Evolutionary conservation across 2,797 vertebrate species (phyloP).

Genomic region (Pseudochirops cupreus): DNA sequence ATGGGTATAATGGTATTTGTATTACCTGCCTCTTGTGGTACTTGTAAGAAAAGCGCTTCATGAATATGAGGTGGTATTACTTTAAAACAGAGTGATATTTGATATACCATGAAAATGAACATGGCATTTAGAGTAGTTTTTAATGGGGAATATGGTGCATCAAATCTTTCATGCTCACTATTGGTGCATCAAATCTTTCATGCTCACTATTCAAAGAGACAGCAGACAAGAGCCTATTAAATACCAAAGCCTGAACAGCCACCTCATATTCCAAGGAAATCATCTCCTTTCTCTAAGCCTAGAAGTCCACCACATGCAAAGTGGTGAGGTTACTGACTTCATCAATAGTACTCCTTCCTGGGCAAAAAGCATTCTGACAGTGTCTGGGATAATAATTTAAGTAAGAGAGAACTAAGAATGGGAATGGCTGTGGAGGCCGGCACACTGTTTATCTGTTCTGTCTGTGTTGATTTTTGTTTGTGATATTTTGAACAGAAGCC

Average conservation of each 20-base stretch:
- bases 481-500: no score
- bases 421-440: no score
- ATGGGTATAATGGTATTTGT: not conserved
- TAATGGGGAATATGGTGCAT: not conserved
- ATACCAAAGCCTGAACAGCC: conserved; percentile 59
- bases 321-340: conserved; percentile 62
- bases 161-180: no score
- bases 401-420: conserved; percentile 15
- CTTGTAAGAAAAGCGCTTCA: not conserved
- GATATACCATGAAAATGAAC: conserved; percentile 50
- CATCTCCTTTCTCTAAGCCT: conserved; percentile 74
- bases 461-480: no score
- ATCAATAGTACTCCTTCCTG: conserved; percentile 68
- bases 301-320: conserved; percentile 46
- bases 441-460: no score
- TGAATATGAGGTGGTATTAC: not conserved
- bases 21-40: not conserved
- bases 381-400: conserved; percentile 77
- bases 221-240: conserved; percentile 75
- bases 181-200: conserved; percentile 20
- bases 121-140: conserved; percentile 57
- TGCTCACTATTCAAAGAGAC: conserved; percentile 37
- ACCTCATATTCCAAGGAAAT: conserved; percentile 54
- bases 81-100: conserved; percentile 47
- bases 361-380: conserved; percentile 48